phyloP scores from a whole-genome alignment of 2,113 vertebrate species.

The Festucalex cinctus region DNA sequence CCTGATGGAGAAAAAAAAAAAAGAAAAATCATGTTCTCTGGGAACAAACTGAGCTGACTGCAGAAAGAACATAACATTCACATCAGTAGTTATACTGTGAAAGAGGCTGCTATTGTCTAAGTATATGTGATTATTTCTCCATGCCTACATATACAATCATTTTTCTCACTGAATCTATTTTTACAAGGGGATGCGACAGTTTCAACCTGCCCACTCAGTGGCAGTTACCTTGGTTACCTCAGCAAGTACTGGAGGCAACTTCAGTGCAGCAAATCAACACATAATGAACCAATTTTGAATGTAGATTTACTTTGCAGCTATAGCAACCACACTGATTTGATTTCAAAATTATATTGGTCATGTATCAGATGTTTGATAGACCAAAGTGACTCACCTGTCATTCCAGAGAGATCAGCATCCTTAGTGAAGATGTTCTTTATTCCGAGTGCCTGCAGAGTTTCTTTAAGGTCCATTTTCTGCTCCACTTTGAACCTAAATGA shows the following conservation, averaged over 20 bases:
- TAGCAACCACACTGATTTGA: not conserved
- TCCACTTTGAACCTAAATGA: conserved; percentile 87
- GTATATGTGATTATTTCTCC: not conserved
- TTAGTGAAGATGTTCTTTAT: conserved; percentile 85
- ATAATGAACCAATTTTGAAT: conserved; percentile 14
- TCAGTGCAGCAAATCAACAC: conserved; percentile 27
- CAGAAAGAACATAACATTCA: not conserved
- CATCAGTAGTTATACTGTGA: conserved; percentile 1
- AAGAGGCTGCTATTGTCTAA: not conserved
- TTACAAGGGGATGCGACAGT: conserved; percentile 44
- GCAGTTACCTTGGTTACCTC: conserved; percentile 68
- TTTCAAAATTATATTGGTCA: not conserved
- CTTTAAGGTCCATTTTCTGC: conserved; percentile 89
- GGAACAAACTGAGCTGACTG: not conserved
- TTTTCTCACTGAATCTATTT: conserved; percentile 49
- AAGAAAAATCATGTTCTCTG: not conserved
- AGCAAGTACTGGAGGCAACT: conserved; percentile 42
- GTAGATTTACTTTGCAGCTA: conserved; percentile 1
- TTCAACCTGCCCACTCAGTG: conserved; percentile 45
- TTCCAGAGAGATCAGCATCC: conserved; percentile 88
- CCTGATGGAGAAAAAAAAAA: not conserved
- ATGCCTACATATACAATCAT: conserved; percentile 1
- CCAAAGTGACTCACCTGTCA: conserved; percentile 79
- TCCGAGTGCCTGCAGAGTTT: conserved; percentile 83
- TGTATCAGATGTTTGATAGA: not conserved